Percentiles rank a stretch among this genome's conserved stretches.
phyloP scores from a whole-genome alignment of 2,888 invertebrate species.

The Calephelis perditalis region DNA sequence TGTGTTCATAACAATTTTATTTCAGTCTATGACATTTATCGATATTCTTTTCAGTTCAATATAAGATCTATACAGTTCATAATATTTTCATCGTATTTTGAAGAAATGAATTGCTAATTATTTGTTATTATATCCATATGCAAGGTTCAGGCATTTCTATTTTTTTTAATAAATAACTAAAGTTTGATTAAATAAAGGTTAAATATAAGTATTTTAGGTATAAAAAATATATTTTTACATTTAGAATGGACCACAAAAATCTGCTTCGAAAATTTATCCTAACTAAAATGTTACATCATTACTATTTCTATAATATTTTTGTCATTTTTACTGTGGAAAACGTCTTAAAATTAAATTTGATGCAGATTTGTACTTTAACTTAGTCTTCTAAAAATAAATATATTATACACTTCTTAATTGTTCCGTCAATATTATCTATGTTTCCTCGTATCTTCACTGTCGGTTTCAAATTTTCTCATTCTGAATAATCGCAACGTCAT shows the following conservation, averaged over 20 bases:
- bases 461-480: slow-evolving; percentile 37
- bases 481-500: slow-evolving; percentile 56
- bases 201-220: neutral
- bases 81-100: no score
- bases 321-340: neutral
- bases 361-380: neutral
- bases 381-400: slow-evolving; percentile 12
- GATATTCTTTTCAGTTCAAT: no score
- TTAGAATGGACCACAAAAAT: neutral
- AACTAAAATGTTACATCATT: neutral
- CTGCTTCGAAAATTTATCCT: neutral
- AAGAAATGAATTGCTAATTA: no score
- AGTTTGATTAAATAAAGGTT: no score
- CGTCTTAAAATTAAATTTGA: neutral
- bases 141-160: no score
- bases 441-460: slow-evolving; percentile 55
- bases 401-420: slow-evolving; percentile 22
- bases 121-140: no score
- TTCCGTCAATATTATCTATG: slow-evolving; percentile 46
- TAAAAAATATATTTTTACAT: slow-evolving; percentile 7
- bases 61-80: no score
- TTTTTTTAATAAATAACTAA: no score
- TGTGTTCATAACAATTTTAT: no score
- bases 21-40: no score
- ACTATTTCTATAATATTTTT: no score